These are phyloP conservation scores for Lithophane leautieri DNA, from an alignment of 2,888 invertebrate genomes.

Conservation along the genomic window DNA sequence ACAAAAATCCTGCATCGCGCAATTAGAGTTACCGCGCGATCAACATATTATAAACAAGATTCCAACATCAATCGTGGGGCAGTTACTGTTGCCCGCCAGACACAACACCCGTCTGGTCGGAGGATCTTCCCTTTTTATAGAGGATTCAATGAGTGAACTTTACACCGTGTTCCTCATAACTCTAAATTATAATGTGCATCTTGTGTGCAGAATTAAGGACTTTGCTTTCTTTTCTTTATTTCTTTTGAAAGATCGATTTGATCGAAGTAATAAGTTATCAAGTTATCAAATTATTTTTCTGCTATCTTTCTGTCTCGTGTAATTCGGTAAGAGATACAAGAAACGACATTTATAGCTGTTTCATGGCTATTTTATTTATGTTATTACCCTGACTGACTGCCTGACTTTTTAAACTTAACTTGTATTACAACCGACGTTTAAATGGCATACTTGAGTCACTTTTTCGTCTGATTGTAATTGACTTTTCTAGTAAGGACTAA, in stretches of 20 bases:
- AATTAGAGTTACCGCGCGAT: too few species aligned
- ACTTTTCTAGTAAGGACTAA: not conserved
- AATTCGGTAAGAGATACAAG: slow-evolving; percentile 42
- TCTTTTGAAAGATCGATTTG: not conserved
- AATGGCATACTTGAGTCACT: slow-evolving; percentile 17
- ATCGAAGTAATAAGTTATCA: not conserved
- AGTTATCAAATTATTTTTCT: slow-evolving; percentile 22
- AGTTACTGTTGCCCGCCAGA: too few species aligned
- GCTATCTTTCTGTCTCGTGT: slow-evolving; percentile 5
- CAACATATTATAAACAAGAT: too few species aligned
- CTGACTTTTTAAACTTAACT: slow-evolving; percentile 46
- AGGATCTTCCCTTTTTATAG: too few species aligned
- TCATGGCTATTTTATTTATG: slow-evolving; percentile 58
- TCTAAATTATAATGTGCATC: not conserved
- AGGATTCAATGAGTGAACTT: too few species aligned
- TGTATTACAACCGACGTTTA: slow-evolving; percentile 4
- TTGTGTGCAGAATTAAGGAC: not conserved
- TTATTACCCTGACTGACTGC: slow-evolving; percentile 36
- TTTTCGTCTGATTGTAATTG: slow-evolving; percentile 30
- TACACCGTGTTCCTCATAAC: too few species aligned
- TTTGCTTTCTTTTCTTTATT: not conserved
- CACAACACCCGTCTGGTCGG: too few species aligned
- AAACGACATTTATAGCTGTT: slow-evolving; percentile 67
- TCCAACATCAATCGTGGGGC: too few species aligned
- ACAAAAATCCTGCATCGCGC: too few species aligned